Evolutionary conservation across 2,113 vertebrate species (phyloP).

Genomic region (Tonatia bakeri): DNA sequence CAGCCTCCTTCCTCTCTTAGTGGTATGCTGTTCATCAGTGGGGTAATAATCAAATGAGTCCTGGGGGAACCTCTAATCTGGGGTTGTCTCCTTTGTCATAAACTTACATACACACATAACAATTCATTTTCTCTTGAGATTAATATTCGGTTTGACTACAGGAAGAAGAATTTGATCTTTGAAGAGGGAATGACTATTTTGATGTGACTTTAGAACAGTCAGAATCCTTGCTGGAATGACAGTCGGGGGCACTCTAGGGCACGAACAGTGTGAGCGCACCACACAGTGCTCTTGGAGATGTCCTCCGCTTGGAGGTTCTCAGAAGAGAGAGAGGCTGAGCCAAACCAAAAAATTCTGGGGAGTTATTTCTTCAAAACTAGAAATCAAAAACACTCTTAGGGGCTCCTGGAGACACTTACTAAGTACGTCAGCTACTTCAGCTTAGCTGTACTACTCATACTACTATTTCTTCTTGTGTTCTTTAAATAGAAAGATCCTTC

Average conservation of each 20-base stretch:
- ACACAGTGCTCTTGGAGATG: neutral
- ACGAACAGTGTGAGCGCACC: neutral
- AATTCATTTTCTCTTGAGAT: neutral
- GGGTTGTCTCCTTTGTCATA: neutral
- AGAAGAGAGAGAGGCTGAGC: neutral
- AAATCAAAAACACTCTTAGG: neutral
- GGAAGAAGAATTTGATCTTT: neutral
- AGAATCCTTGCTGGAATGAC: neutral
- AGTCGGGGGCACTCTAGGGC: neutral
- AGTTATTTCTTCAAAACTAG: neutral
- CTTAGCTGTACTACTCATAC: neutral
- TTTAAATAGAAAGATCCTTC: neutral
- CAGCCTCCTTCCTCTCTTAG: neutral
- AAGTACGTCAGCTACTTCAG: neutral
- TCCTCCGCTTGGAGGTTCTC: neutral
- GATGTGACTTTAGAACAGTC: neutral
- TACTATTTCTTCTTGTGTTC: neutral
- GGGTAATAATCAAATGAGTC: neutral
- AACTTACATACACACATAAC: neutral
- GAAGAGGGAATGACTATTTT: neutral
- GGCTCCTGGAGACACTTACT: neutral
- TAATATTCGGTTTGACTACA: neutral
- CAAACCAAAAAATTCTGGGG: neutral
- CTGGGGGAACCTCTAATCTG: neutral
- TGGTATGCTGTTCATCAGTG: neutral